Evolutionary conservation across 2,113 vertebrate species (phyloP), one percentile per base, ranked within the genome.

Genomic region (Lophura nycthemera): DNA sequence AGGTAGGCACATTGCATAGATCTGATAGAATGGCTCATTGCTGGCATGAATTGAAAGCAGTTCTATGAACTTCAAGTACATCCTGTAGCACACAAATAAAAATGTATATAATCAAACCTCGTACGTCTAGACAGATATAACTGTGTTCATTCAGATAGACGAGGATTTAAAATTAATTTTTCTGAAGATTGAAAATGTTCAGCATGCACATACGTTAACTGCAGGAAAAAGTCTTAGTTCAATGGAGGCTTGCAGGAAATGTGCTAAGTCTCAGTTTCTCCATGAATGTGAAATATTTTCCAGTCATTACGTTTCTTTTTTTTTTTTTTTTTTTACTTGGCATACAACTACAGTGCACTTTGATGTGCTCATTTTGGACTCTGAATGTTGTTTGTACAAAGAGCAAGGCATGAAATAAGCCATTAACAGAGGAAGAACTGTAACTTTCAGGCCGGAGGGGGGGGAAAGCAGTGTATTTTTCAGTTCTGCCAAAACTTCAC

Each of bases 241-340:
- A 86, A 79, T 91, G 74, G 48, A 91, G 75, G 89, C 67, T 89
- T 94, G 72, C 56, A 89, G 69, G 48, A 96, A 95, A 97, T 94
- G 95, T 96, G 95, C 93, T 96, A 97, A 97, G 91, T 96, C 95
- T 96, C 96, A 96, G 88, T 96, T 96, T 96, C 90, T 95, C 93
- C 90, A 94, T 88, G 92, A 95, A 95, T 96, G 95, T 91, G 84
- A 96, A 96, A 96, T 94, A 95, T 95, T 97, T 97, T 97, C 95
- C 95, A 97, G 92, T 96, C 91, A 92, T 96, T 94, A 95, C 88
- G 91, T 78, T 89, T 95, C 70, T 94, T 92, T 88, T 77, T 94
- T 89, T 89, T 43, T 66, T 92, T 86, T 70, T 94, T 92, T 88
- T 77, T 94, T 90, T 86, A 95, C 88, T 94, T 96, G 95, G 91